A percentile compares a stretch with the other conserved stretches of the same genome.
These are phyloP conservation scores for Reticulitermes speratus DNA, from an alignment of 1,140 invertebrate genomes.

Conservation along the genomic window DNA sequence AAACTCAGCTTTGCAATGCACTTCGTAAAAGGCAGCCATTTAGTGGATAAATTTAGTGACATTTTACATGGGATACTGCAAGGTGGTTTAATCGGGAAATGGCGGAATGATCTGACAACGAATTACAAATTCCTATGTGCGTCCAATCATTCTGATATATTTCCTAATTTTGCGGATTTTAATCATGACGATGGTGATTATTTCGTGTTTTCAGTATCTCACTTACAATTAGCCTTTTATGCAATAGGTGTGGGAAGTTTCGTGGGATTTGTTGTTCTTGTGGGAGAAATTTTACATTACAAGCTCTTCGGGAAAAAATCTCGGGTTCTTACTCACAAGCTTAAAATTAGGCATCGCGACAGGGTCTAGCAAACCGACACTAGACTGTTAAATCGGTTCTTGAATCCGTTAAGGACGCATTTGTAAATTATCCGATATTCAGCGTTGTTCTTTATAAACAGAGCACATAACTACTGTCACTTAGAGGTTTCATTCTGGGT, in stretches of 20 bases:
- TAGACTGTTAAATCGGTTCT: no score
- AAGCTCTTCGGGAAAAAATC: not conserved
- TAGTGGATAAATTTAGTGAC: not conserved
- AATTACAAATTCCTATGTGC: not conserved
- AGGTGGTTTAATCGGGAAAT: not conserved
- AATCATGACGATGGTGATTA: not conserved
- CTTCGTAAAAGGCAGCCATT: not conserved
- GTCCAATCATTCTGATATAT: no score
- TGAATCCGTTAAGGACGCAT: no score
- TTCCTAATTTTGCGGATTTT: not conserved
- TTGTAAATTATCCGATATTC: no score
- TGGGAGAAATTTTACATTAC: not conserved
- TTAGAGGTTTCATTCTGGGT: no score
- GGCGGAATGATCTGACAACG: not conserved
- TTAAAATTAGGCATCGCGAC: no score
- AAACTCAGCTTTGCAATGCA: not conserved
- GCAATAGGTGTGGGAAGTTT: not conserved
- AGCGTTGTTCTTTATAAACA: no score
- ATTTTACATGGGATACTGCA: not conserved
- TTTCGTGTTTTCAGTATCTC: not conserved
- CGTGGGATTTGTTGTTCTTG: not conserved
- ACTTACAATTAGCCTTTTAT: conserved; percentile 1
- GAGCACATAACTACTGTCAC: no score
- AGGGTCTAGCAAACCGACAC: no score
- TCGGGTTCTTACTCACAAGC: no score